Evolutionary conservation across 2,888 invertebrate species (phyloP).

Genomic region (Prenolepis imparis): DNA sequence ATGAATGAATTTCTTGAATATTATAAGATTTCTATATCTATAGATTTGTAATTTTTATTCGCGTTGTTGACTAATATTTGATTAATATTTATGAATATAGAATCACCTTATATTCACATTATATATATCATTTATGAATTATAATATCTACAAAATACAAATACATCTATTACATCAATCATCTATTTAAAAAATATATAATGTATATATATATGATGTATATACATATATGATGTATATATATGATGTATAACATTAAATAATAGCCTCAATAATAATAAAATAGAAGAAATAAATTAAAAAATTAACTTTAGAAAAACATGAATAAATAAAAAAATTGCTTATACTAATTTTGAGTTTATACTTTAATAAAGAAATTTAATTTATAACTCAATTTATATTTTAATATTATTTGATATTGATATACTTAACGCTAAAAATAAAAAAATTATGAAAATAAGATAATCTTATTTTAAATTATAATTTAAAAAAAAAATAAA

Average conservation of each 20-base stretch:
- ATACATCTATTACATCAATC: background rate
- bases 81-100: background rate
- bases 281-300: background rate
- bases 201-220: background rate
- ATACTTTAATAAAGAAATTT: background rate
- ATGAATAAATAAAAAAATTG: conserved; percentile 6
- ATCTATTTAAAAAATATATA: background rate
- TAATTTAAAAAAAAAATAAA: background rate
- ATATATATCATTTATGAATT: background rate
- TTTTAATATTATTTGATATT: too few relatives aligned
- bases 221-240: background rate
- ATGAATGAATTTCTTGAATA: background rate
- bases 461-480: background rate
- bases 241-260: background rate
- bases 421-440: background rate
- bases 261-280: background rate
- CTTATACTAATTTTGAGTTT: conserved; percentile 1
- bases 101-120: too few relatives aligned
- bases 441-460: background rate
- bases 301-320: background rate
- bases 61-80: background rate
- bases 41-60: background rate
- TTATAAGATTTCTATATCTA: background rate
- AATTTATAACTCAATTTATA: background rate
- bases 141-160: background rate